phyloP scores from a whole-genome alignment of 2,113 vertebrate genomes.

The Nycticryphes semicollaris region DNA sequence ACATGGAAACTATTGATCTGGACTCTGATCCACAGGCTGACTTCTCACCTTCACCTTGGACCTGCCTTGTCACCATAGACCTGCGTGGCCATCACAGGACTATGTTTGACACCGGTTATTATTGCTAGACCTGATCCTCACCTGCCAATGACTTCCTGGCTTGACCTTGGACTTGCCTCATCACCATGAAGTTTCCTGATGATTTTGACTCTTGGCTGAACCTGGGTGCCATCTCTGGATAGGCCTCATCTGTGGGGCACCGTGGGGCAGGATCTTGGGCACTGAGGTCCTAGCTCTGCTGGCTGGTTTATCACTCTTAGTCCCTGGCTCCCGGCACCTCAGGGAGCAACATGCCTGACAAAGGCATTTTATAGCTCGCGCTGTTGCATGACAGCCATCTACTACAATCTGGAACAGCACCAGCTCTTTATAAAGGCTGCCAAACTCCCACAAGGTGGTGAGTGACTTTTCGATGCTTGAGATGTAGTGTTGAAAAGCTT shows the following conservation, averaged over 20 bases:
- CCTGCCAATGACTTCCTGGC: neutral
- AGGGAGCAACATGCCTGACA: neutral
- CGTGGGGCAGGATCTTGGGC: neutral
- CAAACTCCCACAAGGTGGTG: neutral
- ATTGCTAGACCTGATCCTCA: neutral
- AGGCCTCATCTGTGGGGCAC: neutral
- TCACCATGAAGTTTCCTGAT: neutral
- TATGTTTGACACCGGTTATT: neutral
- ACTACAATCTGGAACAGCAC: neutral
- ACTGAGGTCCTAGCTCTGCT: neutral
- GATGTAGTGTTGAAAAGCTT: neutral
- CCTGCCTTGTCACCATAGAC: neutral
- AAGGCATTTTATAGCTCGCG: neutral
- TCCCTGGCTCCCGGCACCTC: neutral
- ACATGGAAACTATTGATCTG: neutral
- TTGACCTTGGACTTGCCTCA: neutral
- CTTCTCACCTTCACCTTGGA: neutral
- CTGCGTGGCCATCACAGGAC: neutral
- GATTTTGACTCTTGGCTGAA: neutral
- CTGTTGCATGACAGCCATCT: neutral
- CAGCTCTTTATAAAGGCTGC: neutral
- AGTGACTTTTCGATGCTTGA: neutral
- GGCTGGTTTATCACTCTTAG: neutral
- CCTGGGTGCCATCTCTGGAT: neutral
- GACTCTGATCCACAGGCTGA: neutral